Evolutionary conservation across 2,113 vertebrate genomes (phyloP), one percentile per base, ranked within the genome.

Genomic region (Odontesthes bonariensis): DNA sequence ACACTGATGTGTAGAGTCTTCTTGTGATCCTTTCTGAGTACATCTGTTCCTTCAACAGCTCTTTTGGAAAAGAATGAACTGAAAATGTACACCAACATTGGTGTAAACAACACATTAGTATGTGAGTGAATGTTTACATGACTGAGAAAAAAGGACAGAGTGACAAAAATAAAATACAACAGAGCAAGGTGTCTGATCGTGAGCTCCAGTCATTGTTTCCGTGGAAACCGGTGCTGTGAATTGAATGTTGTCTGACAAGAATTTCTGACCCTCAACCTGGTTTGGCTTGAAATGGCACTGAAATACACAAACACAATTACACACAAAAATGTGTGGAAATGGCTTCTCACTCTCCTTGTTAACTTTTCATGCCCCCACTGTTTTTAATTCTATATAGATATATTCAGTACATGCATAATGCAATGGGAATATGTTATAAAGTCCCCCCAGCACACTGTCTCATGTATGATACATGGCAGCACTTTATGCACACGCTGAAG

Each of bases 181-280:
- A 38, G 35, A 38, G 35, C 35, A 38, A 38, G 68, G 51, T 55
- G 42, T 46, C 68, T 76, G 68, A 63, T 42, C 9, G 53, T 51
- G 46, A 78, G 76, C 75, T 65, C 57, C 19, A 42, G 27, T 62
- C 69, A 62, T 47, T 61, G 72, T 87, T 87, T 74, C 80, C 65
- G 13, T 82, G 77, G 81, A 78, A 83, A 87, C 77, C 58, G 61
- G 7, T 56, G 47, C 58, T 77, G 42, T 75, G 68, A 74, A 62
- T 51, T 66, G 38, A 35, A n/a, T 32, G 57, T 62, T 27, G 35
- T 44, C 68, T 58, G 60, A 79, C 38, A 62, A 32, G 31, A 79
- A 64, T 73, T 65, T 76, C 57, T 56, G 65, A 62, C 4, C 1
- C 31, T 67, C 46, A 73, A 2, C 49, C 10, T 49, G 38, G 32